phyloP scores from a whole-genome alignment of 2,888 invertebrate species.

The Leptopilina myrica region DNA sequence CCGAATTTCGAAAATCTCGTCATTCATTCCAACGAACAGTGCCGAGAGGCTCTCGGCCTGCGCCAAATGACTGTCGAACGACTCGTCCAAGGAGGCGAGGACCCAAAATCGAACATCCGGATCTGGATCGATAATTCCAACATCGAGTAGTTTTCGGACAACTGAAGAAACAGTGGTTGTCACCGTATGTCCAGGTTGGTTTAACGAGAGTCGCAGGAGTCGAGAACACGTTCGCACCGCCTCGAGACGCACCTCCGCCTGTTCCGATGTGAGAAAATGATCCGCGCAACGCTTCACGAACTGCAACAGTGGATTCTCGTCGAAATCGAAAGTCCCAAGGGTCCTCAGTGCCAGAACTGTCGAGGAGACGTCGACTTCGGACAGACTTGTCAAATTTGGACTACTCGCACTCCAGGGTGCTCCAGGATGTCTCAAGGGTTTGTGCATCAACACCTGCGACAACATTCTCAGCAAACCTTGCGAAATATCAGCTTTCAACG shows the following conservation, averaged over 20 bases:
- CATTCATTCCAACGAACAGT: constrained; percentile 96
- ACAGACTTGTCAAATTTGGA: constrained; percentile 76
- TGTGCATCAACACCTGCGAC: constrained; percentile 90
- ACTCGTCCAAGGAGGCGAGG: constrained; percentile 91
- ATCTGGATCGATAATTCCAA: constrained; percentile 97
- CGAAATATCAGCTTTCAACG: constrained; percentile 92
- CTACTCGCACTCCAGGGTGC: constrained; percentile 80
- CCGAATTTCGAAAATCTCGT: constrained; percentile 97
- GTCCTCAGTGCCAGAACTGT: constrained; percentile 95
- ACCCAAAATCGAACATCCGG: constrained; percentile 96
- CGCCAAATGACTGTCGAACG: constrained; percentile 96
- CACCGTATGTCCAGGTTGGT: constrained; percentile 88
- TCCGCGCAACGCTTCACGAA: constrained; percentile 96
- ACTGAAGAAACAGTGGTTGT: constrained; percentile 94
- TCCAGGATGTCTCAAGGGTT: constrained; percentile 89
- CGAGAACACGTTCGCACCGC: constrained; percentile 96
- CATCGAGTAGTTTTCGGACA: constrained; percentile 91
- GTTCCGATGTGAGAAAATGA: constrained; percentile 92
- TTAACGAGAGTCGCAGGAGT: constrained; percentile 89
- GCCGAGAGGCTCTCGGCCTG: constrained; percentile 97
- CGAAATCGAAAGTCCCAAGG: constrained; percentile 93
- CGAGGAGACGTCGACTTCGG: constrained; percentile 87
- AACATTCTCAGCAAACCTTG: constrained; percentile 95
- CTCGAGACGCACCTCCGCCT: constrained; percentile 93
- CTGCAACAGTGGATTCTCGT: constrained; percentile 92